Evolutionary conservation across 2,797 vertebrate species (phyloP).

Genomic region (Hapalemur alaotrensis): DNA sequence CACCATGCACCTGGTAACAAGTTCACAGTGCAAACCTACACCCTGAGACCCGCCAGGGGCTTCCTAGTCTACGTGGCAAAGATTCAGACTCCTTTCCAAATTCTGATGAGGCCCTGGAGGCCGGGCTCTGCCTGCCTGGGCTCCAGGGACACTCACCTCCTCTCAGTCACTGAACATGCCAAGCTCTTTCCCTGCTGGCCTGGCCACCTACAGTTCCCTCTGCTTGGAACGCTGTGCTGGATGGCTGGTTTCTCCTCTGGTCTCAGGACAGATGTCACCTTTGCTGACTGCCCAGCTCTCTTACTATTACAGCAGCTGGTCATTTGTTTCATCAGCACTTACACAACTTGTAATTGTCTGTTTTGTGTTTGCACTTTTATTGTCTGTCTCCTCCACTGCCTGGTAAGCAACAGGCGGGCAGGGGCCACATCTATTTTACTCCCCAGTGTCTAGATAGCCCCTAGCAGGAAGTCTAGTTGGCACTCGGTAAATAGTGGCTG

Average conservation of each 20-base stretch:
- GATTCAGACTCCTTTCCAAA: neutral
- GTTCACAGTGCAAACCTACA: neutral
- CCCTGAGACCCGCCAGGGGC: neutral
- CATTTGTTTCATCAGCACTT: neutral
- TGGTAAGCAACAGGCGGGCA: neutral
- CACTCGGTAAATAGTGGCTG: neutral
- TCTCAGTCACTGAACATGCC: neutral
- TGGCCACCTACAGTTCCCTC: neutral
- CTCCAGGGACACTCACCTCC: neutral
- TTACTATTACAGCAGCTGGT: neutral
- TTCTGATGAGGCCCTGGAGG: neutral
- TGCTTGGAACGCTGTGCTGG: neutral
- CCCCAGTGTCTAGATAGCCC: neutral
- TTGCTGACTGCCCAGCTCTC: neutral
- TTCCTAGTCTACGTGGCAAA: neutral
- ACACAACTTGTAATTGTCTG: neutral
- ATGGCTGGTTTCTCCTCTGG: neutral
- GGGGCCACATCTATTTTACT: neutral
- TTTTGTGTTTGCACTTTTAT: neutral
- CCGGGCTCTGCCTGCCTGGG: neutral
- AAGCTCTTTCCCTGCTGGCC: no score
- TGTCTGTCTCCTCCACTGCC: neutral
- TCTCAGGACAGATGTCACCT: neutral
- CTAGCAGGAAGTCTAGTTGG: neutral
- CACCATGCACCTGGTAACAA: constrained; percentile 95